Base-by-base conservation (phyloP, 2,113 vertebrate species). In the Trachemys scripta region DNA sequence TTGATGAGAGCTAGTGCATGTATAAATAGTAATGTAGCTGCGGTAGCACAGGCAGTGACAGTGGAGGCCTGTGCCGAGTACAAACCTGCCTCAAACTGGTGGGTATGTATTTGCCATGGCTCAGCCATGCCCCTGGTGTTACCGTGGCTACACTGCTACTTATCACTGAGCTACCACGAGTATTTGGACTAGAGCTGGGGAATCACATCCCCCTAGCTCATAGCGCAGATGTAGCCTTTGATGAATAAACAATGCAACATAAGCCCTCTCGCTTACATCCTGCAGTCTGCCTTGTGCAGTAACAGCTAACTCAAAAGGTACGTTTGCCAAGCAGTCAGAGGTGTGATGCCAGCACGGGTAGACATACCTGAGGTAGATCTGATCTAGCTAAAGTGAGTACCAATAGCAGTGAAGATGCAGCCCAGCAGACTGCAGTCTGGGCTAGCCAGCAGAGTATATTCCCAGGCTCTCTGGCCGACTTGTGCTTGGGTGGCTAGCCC, bases 221-320 rank as follows among this genome's bases (percentile, higher is more conserved):
- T 17, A 69, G 62, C 1, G 17, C 62, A 69, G 17, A n/a, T n/a
- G 62, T n/a, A 35, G 62, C 42, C 88, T 93, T 59, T 94, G 92
- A 88, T 90, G 94, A 89, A 95, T 59, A 96, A 96, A 93, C 90
- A 96, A 62, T 85, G 82, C 87, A 94, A 93, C 92, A 95, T 69
- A 95, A 96, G 94, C 80, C 82, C 92, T 13, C 25, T 29, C 5
- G 29, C 82, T 42, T 0, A 76, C 87, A 82, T 25, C 95, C 88
- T 50, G 89, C 86, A 96, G 72, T 80, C 25, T 27, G 31, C 90
- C 94, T 16, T 84, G 76, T 78, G 53, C 65, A 56, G 90, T 13
- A 84, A 90, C 88, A 65, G 85, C 17, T 83, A 90, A 75, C 22
- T 75, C 72, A 65, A 65, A 65, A n/a, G 31, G 31, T 65, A 16